Evolutionary conservation across 1,140 invertebrate genomes (phyloP), one percentile per base, ranked within the genome.

Genomic region (Andricus grossulariae): DNA sequence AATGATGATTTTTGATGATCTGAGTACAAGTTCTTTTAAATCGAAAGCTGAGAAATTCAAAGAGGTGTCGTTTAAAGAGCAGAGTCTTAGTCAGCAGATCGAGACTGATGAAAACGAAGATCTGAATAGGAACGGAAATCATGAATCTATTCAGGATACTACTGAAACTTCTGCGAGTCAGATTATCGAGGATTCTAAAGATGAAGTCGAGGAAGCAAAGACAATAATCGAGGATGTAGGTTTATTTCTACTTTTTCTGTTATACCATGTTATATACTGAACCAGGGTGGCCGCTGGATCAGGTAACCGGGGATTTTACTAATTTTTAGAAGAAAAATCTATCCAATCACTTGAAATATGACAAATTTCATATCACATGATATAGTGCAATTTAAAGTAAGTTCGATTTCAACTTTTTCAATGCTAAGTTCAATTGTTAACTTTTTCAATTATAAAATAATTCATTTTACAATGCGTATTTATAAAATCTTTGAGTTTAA

Each of bases 1-100:
- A 54, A 77, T 83, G 19, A 16, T 73, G 52, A 85, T 89, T 10
- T 88, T 92, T 83, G 88, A 91, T 76, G 78, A 81, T 12, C 72
- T 74, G 32, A 72, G 15, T 39, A 83, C 71, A 32, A 74, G 19
- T 49, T 60, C 1, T 51, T 79, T 54, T 72, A 75, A 80, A 80
- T 57, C 70, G 32, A 50, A 81, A 73, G 55, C 71, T 76, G 55
- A 39, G 16, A 50, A 7, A 55, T 55, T 72, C 11, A 12, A 50
- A 50, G 57, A 74, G 54, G 74, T 1, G 15, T 50, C n/a, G 16
- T 11, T 57, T 2, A 70, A 13, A 32, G 50, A 72, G 45, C 25
- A 50, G 19, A 76, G 16, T 55, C 55, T 18, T 49, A 79, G 57
- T 16, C 75, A 83, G 45, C 21, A 13, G 32, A 55, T 71, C 39